Conservation (phyloP, 2,888 invertebrate species). For the Eumacrocentrus americanus region DNA sequence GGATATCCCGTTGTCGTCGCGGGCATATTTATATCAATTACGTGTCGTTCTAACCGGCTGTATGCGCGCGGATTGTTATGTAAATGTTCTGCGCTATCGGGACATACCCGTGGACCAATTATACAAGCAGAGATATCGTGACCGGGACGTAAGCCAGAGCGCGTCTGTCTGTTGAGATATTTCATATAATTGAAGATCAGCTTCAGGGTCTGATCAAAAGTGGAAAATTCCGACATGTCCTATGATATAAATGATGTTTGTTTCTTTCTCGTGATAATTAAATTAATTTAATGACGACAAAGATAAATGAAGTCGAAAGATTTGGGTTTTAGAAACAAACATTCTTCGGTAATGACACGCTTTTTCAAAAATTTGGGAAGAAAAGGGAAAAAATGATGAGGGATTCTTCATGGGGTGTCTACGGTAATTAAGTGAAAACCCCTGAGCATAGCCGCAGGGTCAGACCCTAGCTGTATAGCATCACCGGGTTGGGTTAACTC, state of each 20-base stretch:
- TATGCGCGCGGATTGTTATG: slow-evolving; percentile 55
- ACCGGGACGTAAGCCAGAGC: slow-evolving; percentile 10
- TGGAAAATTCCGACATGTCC: too few species aligned
- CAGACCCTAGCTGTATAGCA: slow-evolving; percentile 7
- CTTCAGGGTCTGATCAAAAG: too few species aligned
- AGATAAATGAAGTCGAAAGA: too few species aligned
- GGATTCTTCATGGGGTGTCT: slow-evolving; percentile 8
- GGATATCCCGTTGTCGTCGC: slow-evolving; percentile 41
- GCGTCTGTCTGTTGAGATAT: background rate
- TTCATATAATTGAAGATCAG: too few species aligned
- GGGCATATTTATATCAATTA: slow-evolving; percentile 61
- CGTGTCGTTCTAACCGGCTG: slow-evolving; percentile 52
- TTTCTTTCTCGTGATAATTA: too few species aligned
- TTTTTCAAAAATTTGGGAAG: too few species aligned
- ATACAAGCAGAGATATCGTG: slow-evolving; percentile 29
- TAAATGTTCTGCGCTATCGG: slow-evolving; percentile 45
- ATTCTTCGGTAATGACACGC: too few species aligned
- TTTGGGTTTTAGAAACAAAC: too few species aligned
- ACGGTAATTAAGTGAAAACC: slow-evolving; percentile 31
- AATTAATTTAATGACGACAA: too few species aligned
- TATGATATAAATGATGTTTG: too few species aligned
- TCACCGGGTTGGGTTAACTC: slow-evolving; percentile 19
- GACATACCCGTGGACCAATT: slow-evolving; percentile 25
- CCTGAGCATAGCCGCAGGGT: slow-evolving; percentile 16
- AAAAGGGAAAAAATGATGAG: background rate